Evolutionary conservation across 2,888 invertebrate genomes (phyloP), one percentile per base, ranked within the genome.

Genomic region (Pachycephus smyrnensis): DNA sequence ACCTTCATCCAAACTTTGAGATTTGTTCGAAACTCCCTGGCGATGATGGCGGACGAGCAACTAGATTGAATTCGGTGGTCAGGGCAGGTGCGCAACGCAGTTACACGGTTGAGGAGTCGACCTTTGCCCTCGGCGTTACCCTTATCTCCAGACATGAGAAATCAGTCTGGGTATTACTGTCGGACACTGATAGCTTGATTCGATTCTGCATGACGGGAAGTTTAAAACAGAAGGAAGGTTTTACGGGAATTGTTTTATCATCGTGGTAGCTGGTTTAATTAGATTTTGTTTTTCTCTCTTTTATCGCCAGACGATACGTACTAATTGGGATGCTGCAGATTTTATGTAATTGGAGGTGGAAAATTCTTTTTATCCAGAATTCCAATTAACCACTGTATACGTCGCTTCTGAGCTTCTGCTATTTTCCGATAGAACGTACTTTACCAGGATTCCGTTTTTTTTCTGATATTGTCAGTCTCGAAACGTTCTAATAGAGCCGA

Each of bases 71-170:
- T 55, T 55, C 23, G 55, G 23, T 55, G 23, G 55, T 23, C 73
- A 36, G 11, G 35, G 32, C 73, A 31, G 55, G 35, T 71, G 40
- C n/a, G 33, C 55, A 68, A 68, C 55, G 69, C 78, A 75, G 76
- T 79, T 79, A 79, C 68, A 36, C 6, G 73, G 75, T 80, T 80
- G 73, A n/a, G n/a, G 69, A 77, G 75, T 78, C 75, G 79, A 69
- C 74, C 76, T 69, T 73, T 79, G 78, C 78, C 74, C 75, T 75
- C 76, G 33, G 36, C n/a, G 74, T 79, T 80, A 73, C 2, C 23
- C 23, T 9, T 55, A 55, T 55, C 55, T 55, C 23, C 9, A 23
- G 23, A 55, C 9, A 55, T 55, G 23, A 23, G 55, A n/a, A n/a
- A 23, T 55, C 9, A 55, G 55, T 23, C 9, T 9, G 55, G 55